A percentile compares a stretch with the other conserved stretches of the same genome.
Evolutionary conservation across 2,113 vertebrate species (phyloP).

Genomic region (Sceloporus tristichus): DNA sequence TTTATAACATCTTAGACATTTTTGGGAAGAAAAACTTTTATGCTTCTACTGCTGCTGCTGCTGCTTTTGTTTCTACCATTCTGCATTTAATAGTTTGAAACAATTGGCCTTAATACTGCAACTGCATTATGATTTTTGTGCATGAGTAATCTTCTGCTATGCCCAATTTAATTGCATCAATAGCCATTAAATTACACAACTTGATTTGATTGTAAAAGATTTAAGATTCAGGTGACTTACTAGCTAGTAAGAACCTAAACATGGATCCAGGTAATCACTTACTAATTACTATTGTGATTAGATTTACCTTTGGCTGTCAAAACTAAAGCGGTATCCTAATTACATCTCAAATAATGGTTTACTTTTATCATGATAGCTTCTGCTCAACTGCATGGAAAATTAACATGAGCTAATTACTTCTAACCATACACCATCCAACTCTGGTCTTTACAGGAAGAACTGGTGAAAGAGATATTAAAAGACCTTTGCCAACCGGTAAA

Average conservation of each 20-base stretch:
- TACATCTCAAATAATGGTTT: slow-evolving; percentile 56
- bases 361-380: slow-evolving; percentile 36
- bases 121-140: not conserved
- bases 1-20: too few species aligned
- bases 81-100: not conserved
- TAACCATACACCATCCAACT: slow-evolving; percentile 35
- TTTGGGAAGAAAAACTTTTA: too few species aligned
- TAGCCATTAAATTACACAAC: slow-evolving; percentile 39
- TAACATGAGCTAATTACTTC: slow-evolving; percentile 50
- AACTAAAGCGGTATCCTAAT: slow-evolving; percentile 64
- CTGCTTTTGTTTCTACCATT: too few species aligned
- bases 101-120: not conserved
- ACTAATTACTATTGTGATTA: slow-evolving; percentile 76
- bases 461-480: not conserved
- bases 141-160: not conserved
- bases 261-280: slow-evolving; percentile 68
- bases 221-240: slow-evolving; percentile 50
- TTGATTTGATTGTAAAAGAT: slow-evolving; percentile 57
- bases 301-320: slow-evolving; percentile 71
- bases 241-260: slow-evolving; percentile 43
- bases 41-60: too few species aligned
- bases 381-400: slow-evolving; percentile 53
- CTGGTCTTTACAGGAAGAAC: slow-evolving; percentile 33
- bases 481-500: not conserved
- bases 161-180: slow-evolving; percentile 49